Evolutionary conservation across 2,888 invertebrate genomes (phyloP).

Genomic region (Heliconius charithonia): DNA sequence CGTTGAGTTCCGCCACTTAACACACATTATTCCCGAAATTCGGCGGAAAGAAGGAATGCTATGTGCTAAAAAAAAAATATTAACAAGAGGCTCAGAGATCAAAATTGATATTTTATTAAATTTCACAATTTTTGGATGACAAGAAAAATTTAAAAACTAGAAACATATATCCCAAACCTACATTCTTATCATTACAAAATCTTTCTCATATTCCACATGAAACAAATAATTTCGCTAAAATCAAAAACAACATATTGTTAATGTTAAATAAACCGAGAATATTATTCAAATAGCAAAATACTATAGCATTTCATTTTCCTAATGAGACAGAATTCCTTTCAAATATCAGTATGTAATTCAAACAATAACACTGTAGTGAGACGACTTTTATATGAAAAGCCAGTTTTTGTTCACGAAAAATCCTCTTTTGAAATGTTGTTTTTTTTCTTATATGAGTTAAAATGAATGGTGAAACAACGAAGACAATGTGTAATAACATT

Average conservation of each 20-base stretch:
- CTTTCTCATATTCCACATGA: not conserved
- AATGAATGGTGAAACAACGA: conserved; percentile 1
- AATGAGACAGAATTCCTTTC: conserved; percentile 19
- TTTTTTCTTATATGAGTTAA: conserved; percentile 3
- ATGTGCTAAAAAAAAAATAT: too few relatives aligned
- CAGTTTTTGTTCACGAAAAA: conserved; percentile 9
- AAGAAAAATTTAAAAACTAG: too few relatives aligned
- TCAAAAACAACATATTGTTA: conserved; percentile 3
- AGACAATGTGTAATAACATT: not conserved
- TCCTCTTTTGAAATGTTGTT: not conserved
- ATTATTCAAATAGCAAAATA: not conserved
- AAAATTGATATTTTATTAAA: too few relatives aligned
- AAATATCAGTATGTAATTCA: conserved; percentile 17
- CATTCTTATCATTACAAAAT: not conserved
- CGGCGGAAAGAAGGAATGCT: too few relatives aligned
- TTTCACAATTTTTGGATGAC: too few relatives aligned
- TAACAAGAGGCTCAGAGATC: too few relatives aligned
- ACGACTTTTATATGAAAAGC: conserved; percentile 5
- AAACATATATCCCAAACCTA: too few relatives aligned
- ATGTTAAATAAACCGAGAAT: conserved; percentile 10
- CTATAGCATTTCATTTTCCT: conserved; percentile 23
- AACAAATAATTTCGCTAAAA: not conserved
- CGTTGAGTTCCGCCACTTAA: too few relatives aligned
- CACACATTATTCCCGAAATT: too few relatives aligned
- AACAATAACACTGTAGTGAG: conserved; percentile 23